phyloP scores from a whole-genome alignment of 64 coral and sea anemone species.

The Acropora tenuis region DNA sequence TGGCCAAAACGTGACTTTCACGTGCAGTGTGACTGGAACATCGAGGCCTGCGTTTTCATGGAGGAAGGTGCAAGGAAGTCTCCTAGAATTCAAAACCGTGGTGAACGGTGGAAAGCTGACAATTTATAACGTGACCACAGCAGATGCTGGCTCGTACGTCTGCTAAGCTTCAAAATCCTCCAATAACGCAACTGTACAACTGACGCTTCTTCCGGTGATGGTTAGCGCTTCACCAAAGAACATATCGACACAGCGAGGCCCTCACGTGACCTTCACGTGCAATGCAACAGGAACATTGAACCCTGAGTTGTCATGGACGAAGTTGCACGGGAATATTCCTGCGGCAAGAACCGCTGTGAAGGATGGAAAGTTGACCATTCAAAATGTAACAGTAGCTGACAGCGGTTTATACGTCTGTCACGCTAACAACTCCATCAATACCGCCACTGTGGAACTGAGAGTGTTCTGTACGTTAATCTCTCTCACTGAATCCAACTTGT shows the following conservation, averaged over 20 bases:
- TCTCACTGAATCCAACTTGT: not conserved
- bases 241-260: not conserved
- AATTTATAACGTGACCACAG: not conserved
- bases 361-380: not conserved
- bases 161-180: not conserved
- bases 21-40: not conserved
- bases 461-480: not conserved
- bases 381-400: not conserved
- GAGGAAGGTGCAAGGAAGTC: not conserved
- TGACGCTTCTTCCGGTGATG: not conserved
- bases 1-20: not conserved
- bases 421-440: constrained; percentile 5
- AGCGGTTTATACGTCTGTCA: constrained; percentile 7
- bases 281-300: not conserved
- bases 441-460: not conserved
- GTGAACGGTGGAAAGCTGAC: constrained; percentile 1
- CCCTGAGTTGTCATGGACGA: not conserved
- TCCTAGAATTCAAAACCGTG: not conserved
- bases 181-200: not conserved
- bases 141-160: not conserved
- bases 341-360: not conserved
- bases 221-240: not conserved
- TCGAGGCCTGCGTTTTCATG: not conserved
- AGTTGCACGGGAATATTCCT: not conserved
- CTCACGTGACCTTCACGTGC: not conserved